Evolutionary conservation across 1,140 invertebrate species (phyloP).

Genomic region (Adelges cooleyi): DNA sequence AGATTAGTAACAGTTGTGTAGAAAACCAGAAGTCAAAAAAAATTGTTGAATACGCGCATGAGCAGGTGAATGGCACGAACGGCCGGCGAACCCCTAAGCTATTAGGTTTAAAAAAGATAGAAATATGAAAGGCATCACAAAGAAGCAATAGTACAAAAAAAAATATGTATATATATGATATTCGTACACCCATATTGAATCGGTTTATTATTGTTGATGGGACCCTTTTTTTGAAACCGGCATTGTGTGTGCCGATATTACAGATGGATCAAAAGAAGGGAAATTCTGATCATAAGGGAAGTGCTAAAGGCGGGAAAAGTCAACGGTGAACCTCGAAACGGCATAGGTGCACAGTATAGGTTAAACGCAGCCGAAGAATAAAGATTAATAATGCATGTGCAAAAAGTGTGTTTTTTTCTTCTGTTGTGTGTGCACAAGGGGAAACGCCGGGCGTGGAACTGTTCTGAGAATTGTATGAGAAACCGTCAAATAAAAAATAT

Average conservation of each 20-base stretch:
- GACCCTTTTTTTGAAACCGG: background rate
- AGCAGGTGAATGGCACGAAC: slow-evolving; percentile 19
- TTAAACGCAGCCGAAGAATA: background rate
- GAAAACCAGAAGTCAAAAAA: slow-evolving; percentile 16
- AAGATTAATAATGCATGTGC: slow-evolving; percentile 4
- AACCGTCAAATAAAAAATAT: background rate
- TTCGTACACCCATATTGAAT: background rate
- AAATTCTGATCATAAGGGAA: background rate
- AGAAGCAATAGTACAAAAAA: slow-evolving; percentile 14
- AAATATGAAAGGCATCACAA: slow-evolving; percentile 14
- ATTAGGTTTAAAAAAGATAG: slow-evolving; percentile 12
- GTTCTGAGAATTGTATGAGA: background rate
- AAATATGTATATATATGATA: background rate
- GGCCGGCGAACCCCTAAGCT: background rate
- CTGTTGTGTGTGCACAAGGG: background rate
- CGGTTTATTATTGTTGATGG: slow-evolving; percentile 23
- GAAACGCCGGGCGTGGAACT: background rate
- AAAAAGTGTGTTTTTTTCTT: background rate
- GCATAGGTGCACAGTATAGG: background rate
- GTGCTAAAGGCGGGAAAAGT: background rate
- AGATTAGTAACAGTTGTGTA: slow-evolving; percentile 20
- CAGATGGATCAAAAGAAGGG: slow-evolving; percentile 15
- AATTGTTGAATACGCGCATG: background rate
- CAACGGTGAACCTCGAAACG: background rate
- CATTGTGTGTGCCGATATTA: slow-evolving; percentile 11